These are phyloP conservation scores for Sarcophaga caerulescens DNA, from an alignment of 2,888 invertebrate species.

Conservation along the genomic window DNA sequence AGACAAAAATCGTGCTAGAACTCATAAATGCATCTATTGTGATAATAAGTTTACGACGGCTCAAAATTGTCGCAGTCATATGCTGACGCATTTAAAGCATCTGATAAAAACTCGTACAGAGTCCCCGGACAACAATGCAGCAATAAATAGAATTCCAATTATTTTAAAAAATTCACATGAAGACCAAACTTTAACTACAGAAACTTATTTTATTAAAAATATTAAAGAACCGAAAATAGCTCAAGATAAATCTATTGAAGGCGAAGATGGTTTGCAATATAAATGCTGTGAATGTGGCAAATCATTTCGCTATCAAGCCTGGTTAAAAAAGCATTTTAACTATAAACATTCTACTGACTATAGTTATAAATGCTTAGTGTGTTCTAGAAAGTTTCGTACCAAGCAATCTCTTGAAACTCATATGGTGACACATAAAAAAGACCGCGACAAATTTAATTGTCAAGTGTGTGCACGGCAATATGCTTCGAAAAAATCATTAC, in stretches of 20 bases:
- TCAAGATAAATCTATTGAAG: neutral
- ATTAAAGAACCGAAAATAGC: neutral
- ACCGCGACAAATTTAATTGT: slow-evolving; percentile 67
- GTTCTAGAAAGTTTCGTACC: slow-evolving; percentile 71
- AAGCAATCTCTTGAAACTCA: slow-evolving; percentile 71
- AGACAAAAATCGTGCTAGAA: neutral
- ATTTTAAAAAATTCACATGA: slow-evolving; percentile 9
- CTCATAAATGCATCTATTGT: slow-evolving; percentile 72
- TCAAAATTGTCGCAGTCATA: slow-evolving; percentile 71
- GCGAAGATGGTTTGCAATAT: neutral
- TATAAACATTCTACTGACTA: slow-evolving; percentile 71
- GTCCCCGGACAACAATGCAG: neutral
- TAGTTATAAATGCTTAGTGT: slow-evolving; percentile 71
- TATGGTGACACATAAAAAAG: slow-evolving; percentile 67
- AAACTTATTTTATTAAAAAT: slow-evolving; percentile 23
- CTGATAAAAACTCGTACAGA: slow-evolving; percentile 41
- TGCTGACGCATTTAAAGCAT: slow-evolving; percentile 70
- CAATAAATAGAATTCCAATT: neutral
- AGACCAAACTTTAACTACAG: neutral
- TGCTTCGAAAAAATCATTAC: slow-evolving; percentile 72
- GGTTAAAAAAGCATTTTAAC: slow-evolving; percentile 58
- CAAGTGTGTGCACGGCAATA: slow-evolving; percentile 74
- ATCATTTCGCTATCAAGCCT: slow-evolving; percentile 43
- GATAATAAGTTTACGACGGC: slow-evolving; percentile 68
- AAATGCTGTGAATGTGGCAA: slow-evolving; percentile 50